These are phyloP conservation scores for Molorchus minor DNA, from an alignment of 2,888 invertebrate species.

Conservation along the genomic window DNA sequence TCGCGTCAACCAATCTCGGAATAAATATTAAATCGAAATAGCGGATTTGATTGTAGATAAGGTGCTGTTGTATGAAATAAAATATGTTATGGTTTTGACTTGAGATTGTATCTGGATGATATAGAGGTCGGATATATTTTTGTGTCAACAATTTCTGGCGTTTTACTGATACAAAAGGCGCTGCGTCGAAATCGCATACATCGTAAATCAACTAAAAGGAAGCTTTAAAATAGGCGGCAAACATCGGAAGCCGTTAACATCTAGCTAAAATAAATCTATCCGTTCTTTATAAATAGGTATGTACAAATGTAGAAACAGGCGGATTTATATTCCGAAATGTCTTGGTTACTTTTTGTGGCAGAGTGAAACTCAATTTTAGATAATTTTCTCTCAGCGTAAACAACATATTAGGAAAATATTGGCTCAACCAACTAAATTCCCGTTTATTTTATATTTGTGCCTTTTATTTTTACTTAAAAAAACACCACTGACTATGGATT, in stretches of 20 bases:
- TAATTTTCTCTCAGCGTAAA: too few species aligned
- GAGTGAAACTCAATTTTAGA: too few species aligned
- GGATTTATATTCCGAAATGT: too few species aligned
- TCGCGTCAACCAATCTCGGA: too few species aligned
- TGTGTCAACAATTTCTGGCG: conserved; percentile 31
- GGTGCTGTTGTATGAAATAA: conserved; percentile 31
- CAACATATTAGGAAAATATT: too few species aligned
- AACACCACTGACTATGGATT: too few species aligned
- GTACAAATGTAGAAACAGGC: neutral
- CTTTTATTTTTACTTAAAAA: too few species aligned
- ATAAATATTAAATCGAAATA: conserved; percentile 29
- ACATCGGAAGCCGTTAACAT: conserved; percentile 28
- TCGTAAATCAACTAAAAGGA: conserved; percentile 30
- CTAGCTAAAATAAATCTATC: conserved; percentile 20
- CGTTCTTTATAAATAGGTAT: neutral
- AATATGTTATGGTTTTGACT: conserved; percentile 27
- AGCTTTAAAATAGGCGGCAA: conserved; percentile 23
- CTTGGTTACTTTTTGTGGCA: too few species aligned
- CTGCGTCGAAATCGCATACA: conserved; percentile 27
- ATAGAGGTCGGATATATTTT: conserved; percentile 24
- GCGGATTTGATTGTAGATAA: conserved; percentile 33
- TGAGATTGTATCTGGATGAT: conserved; percentile 27
- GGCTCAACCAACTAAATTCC: too few species aligned
- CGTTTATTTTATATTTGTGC: too few species aligned
- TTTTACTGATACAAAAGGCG: conserved; percentile 38